Evolutionary conservation across 1,140 invertebrate genomes (phyloP).

Genomic region (Apis cerana): DNA sequence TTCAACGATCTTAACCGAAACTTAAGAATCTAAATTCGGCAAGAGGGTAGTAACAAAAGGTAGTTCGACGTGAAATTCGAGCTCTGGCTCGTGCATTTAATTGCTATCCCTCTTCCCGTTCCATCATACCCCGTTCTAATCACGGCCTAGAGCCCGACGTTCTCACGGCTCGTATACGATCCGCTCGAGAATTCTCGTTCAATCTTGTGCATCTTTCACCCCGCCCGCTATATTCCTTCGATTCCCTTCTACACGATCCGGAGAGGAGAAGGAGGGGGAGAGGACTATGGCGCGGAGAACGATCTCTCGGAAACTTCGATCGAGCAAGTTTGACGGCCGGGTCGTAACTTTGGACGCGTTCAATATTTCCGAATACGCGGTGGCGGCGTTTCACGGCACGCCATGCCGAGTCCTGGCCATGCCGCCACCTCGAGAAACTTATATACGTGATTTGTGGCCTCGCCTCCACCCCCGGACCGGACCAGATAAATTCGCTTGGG

Average conservation of each 20-base stretch:
- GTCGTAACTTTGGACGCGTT: constrained; percentile 59
- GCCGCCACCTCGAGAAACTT: constrained; percentile 44
- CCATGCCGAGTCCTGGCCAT: neutral
- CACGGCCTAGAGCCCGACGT: constrained; percentile 22
- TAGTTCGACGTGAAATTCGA: too few species aligned
- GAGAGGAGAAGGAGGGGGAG: neutral
- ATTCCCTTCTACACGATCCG: neutral
- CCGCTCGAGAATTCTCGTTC: constrained; percentile 13
- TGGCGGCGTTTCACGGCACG: constrained; percentile 24
- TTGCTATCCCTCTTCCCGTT: constrained; percentile 41
- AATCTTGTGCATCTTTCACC: neutral
- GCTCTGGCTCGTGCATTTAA: constrained; percentile 48
- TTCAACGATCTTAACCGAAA: too few species aligned
- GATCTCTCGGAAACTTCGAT: constrained; percentile 59
- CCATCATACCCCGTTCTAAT: constrained; percentile 47
- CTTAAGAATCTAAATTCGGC: too few species aligned
- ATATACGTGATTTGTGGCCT: constrained; percentile 60
- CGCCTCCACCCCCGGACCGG: neutral
- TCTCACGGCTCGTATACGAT: constrained; percentile 23
- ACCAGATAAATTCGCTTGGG: constrained; percentile 51
- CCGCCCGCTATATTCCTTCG: neutral
- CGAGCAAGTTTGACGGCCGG: constrained; percentile 58
- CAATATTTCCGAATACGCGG: constrained; percentile 62
- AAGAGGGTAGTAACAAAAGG: too few species aligned
- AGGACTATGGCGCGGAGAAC: neutral